Percentiles rank a stretch among this genome's conserved stretches.
Evolutionary conservation across 30 jellyfish, hydroid and myxozoan genomes (phyloP).

Genomic region (Aurelia aurita): DNA sequence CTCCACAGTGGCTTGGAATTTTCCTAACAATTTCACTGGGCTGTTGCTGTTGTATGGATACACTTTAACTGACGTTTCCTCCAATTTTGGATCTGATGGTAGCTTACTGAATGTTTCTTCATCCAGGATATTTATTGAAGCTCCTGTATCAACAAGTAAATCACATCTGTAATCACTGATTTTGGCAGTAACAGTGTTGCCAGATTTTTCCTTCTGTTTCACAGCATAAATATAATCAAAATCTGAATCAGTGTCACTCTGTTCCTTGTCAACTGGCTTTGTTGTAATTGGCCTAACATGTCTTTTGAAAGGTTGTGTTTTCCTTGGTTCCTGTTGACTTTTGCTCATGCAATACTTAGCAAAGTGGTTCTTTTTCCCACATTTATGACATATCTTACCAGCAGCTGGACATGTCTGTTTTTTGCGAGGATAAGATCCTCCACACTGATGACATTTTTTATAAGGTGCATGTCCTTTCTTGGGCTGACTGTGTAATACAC

Average conservation of each 20-base stretch:
- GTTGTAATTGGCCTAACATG: conserved; percentile 49
- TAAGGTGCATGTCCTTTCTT: too few species aligned
- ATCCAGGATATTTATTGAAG: too few species aligned
- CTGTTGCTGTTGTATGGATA: too few species aligned
- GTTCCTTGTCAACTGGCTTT: conserved; percentile 5
- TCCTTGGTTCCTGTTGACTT: conserved; percentile 31
- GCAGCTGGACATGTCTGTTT: conserved; percentile 54
- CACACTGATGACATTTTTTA: too few species aligned
- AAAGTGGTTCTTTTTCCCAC: conserved; percentile 57
- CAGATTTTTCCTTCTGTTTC: conserved; percentile 32
- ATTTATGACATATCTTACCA: conserved; percentile 59
- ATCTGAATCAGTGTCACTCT: conserved; percentile 43
- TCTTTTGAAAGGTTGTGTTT: conserved; percentile 27
- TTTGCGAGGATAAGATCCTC: conserved; percentile 48
- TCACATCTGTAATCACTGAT: too few species aligned
- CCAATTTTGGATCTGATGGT: too few species aligned
- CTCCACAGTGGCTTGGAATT: too few species aligned
- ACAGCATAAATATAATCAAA: conserved; percentile 36
- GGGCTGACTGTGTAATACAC: too few species aligned
- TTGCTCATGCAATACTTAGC: conserved; percentile 32
- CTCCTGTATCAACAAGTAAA: too few species aligned
- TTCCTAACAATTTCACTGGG: too few species aligned
- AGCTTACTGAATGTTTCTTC: too few species aligned
- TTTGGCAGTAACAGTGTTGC: conserved; percentile 23
- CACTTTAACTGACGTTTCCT: too few species aligned